Conservation (phyloP, 2,888 invertebrate species). For the Lottia gigantea region DNA sequence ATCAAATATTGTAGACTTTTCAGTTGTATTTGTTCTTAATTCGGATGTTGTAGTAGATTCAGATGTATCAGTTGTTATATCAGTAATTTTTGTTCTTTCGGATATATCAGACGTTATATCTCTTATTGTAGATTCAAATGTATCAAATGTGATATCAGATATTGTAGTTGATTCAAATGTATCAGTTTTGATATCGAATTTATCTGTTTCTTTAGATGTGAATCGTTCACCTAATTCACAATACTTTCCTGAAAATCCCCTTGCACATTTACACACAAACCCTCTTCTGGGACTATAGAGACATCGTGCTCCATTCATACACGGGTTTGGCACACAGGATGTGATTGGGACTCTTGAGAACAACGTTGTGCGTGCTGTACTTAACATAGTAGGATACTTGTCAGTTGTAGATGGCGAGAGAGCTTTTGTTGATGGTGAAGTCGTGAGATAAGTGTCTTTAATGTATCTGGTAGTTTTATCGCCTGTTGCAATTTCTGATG, state of each 20-base stretch:
- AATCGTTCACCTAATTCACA: conserved; percentile 39
- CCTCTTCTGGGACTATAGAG: conserved; percentile 30
- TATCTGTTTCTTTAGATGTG: not conserved
- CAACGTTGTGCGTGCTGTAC: no score
- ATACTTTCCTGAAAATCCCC: conserved; percentile 30
- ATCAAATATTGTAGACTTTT: not conserved
- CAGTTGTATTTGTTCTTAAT: conserved; percentile 1
- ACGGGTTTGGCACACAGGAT: conserved; percentile 51
- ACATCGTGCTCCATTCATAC: conserved; percentile 50
- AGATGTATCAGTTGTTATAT: not conserved
- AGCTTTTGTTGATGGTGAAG: no score
- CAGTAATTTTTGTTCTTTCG: not conserved
- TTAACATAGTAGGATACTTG: no score
- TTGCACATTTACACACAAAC: conserved; percentile 62
- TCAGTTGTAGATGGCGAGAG: no score
- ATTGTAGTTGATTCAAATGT: not conserved
- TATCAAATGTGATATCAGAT: not conserved
- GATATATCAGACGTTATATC: not conserved
- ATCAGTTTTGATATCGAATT: not conserved
- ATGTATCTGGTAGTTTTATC: no score
- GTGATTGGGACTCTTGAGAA: conserved; percentile 28
- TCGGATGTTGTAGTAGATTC: not conserved
- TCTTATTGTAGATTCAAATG: not conserved
- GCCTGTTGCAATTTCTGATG: no score
- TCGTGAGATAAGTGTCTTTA: no score